Conservation (phyloP, 2,888 invertebrate species). For the Strigamia crassipes region DNA sequence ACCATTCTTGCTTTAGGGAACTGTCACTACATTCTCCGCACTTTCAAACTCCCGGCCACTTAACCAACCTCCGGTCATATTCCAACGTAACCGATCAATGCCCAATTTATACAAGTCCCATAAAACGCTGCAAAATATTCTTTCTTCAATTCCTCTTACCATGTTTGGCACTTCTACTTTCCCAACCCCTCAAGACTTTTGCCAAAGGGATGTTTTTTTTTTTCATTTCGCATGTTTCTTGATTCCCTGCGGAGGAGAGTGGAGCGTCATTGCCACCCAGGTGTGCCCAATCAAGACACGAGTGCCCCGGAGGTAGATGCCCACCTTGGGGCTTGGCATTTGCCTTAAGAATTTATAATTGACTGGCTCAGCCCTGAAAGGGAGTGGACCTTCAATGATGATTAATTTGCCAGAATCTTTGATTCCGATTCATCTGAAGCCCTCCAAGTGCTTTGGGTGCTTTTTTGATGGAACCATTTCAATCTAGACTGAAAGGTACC, state of each 20-base stretch:
- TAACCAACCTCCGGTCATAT: not conserved
- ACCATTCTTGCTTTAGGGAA: not conserved
- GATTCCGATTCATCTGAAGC: no score
- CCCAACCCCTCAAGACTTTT: no score
- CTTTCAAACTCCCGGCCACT: not conserved
- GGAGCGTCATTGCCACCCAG: slow-evolving; percentile 1
- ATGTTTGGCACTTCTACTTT: no score
- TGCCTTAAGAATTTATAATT: slow-evolving; percentile 10
- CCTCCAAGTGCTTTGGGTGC: no score
- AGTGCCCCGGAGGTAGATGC: not conserved
- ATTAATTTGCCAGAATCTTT: not conserved
- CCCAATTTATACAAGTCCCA: no score
- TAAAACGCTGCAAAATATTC: no score
- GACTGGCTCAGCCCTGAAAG: not conserved
- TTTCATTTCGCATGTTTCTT: not conserved
- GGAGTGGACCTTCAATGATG: not conserved
- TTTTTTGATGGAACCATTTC: no score
- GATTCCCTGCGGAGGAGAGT: not conserved
- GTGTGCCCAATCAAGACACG: slow-evolving; percentile 10
- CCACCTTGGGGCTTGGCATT: not conserved
- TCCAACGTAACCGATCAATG: not conserved
- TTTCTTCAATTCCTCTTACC: no score
- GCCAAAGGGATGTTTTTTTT: not conserved
- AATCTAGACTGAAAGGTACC: no score
- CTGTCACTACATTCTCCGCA: not conserved